These are phyloP conservation scores for Gallinago nigripennis DNA, from an alignment of 2,797 vertebrate genomes.

Conservation along the genomic window DNA sequence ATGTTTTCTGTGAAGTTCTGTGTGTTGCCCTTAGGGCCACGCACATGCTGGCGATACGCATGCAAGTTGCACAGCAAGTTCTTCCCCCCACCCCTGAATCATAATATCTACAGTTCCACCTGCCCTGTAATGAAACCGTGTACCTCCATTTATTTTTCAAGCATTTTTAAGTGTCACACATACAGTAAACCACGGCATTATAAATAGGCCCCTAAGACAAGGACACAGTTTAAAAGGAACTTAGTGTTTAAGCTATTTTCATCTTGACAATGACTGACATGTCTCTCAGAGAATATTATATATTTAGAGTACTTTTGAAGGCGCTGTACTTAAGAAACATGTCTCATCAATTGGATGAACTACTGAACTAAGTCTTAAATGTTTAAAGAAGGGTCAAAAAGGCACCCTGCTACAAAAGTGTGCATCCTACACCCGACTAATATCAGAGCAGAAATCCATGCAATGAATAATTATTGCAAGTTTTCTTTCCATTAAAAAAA, in stretches of 20 bases:
- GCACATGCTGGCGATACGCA: constrained; percentile 70
- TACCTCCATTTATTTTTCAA: constrained; percentile 35
- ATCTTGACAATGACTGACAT: constrained; percentile 80
- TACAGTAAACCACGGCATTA: constrained; percentile 63
- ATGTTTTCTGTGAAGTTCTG: constrained; percentile 80
- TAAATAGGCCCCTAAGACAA: constrained; percentile 68
- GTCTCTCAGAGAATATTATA: constrained; percentile 78
- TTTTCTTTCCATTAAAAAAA: constrained; percentile 48
- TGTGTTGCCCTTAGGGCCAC: constrained; percentile 77
- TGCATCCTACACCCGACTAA: constrained; percentile 67
- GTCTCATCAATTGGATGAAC: constrained; percentile 77
- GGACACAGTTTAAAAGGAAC: constrained; percentile 72
- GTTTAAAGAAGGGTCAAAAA: constrained; percentile 83
- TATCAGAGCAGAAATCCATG: constrained; percentile 73
- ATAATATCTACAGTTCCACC: constrained; percentile 55
- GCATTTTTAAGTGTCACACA: constrained; percentile 54
- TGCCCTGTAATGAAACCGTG: constrained; percentile 57
- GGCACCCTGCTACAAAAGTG: constrained; percentile 73
- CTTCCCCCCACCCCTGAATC: neutral
- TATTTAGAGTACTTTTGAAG: constrained; percentile 80
- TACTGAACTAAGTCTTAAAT: constrained; percentile 83
- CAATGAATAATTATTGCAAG: constrained; percentile 74
- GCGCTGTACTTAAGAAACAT: constrained; percentile 75
- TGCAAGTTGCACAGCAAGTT: constrained; percentile 76
- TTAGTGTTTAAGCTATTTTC: constrained; percentile 77